Evolutionary conservation across 2,888 invertebrate species (phyloP), one percentile per base, ranked within the genome.

Genomic region (Hypomecis atomaria): DNA sequence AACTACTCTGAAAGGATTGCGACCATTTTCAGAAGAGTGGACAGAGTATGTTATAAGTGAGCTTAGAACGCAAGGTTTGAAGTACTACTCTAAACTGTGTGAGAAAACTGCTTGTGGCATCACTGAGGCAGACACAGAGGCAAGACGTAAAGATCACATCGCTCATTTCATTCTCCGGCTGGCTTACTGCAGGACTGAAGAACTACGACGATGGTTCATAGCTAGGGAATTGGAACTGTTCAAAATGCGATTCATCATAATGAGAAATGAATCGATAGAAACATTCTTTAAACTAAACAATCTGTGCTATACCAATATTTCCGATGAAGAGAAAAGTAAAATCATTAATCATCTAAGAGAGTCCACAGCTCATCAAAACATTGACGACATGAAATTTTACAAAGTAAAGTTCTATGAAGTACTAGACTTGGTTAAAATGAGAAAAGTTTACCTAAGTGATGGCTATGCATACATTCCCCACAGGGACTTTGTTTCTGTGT

Each of bases 131-230:
- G 95, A 96, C 78, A 82, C 95, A 48, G 94, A 95, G 79, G 94
- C 95, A 0, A 93, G 97, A 60, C 94, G 94, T 40, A 94, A 95
- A 67, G 99, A 99, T 87, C 96, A 97, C 78, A 94, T 99, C 56
- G 98, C 99, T 0, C 99, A 99, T 86, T 99, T 97, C 84, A 97
- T 99, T 75, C 92, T 99, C 4, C 94, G 99, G 61, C 87, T 99
- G 62, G 98, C 98, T 0, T 99, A 98, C 86, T 99, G 98, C 81
- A 94, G 96, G 77, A 96, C 96, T 33, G 96, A 97, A 72, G 98
- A 99, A 61, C 90, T 98, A 43, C 93, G 96, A 40, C 94, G 94
- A 65, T 99, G 99, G 99, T 98, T 98, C 82, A 90, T 98, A 10
- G 90, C 94, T 23, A 95, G 97, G 71, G 99, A 99, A 92, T 86